Evolutionary conservation across 2,888 invertebrate species (phyloP), one percentile per base, ranked within the genome.

Genomic region (Athalia cordata): DNA sequence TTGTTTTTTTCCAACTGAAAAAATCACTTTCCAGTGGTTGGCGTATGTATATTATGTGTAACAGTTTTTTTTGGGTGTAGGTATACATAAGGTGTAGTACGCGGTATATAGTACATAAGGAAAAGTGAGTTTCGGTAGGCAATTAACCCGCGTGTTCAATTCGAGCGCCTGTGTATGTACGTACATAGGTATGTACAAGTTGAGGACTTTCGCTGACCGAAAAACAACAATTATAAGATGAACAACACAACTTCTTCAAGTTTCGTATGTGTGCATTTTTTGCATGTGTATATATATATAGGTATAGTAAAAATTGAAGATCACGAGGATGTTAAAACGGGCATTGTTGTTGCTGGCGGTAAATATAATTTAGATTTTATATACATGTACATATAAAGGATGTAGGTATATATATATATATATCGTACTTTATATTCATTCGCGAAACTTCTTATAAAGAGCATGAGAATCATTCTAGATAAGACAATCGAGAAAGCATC

Each of bases 401-500:
- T n/a, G 55, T 9, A 55, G 55, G n/a, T 55, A 55, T 3, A 5
- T 15, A 13, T 62, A 15, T n/a, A n/a, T n/a, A n/a, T n/a, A n/a
- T n/a, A n/a, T n/a, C 62, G 62, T 62, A 15, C 29, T 29, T 29
- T 29, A 62, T 62, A 62, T 62, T 62, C 15, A 62, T 62, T 15
- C 62, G 29, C n/a, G 4, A 62, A 62, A 15, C 62, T 62, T 29
- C 62, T 62, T n/a, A n/a, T n/a, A 55, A 11, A 55, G 55, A 55
- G 55, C 62, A 62, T 62, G 62, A 8, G 62, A 62, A 62, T 15
- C n/a, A 29, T 29, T 29, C 29, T 29, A 29, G 4, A 15, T 4
- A 29, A 62, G 62, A 62, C 62, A 62, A 62, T 62, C 62, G 62
- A 62, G 62, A 62, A 62, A 62, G 62, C 62, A 62, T 15, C 62